These are phyloP conservation scores for Mamestra brassicae DNA, from an alignment of 2,888 invertebrate genomes.

Conservation along the genomic window DNA sequence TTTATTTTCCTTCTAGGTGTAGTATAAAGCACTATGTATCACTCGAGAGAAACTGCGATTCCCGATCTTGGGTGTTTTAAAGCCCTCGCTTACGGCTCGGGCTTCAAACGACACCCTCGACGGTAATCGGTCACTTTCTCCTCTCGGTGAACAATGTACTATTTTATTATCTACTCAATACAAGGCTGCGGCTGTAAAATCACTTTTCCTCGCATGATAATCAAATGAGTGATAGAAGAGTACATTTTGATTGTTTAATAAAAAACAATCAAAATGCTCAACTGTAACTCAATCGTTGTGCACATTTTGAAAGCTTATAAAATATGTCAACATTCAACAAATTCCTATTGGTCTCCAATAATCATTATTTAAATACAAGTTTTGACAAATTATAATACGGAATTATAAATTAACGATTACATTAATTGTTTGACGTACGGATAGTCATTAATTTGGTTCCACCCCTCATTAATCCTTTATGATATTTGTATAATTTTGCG, in stretches of 20 bases:
- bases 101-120: too few relatives aligned
- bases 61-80: too few relatives aligned
- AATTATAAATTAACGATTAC: conserved; percentile 2
- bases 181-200: neutral
- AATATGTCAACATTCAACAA: neutral
- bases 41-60: too few relatives aligned
- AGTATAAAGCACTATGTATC: too few relatives aligned
- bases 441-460: conserved; percentile 6
- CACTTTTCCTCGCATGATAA: neutral
- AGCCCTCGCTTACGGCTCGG: too few relatives aligned
- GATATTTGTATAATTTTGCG: conserved; percentile 9
- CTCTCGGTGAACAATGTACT: too few relatives aligned
- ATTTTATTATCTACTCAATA: neutral
- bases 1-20: too few relatives aligned
- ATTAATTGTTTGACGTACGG: conserved; percentile 2
- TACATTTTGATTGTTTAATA: neutral
- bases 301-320: neutral
- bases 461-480: conserved; percentile 5
- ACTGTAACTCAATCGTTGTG: too few relatives aligned
- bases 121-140: too few relatives aligned
- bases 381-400: neutral
- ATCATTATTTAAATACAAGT: neutral
- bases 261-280: too few relatives aligned
- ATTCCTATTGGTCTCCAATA: neutral
- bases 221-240: neutral